Evolutionary conservation across 2,888 invertebrate genomes (phyloP).

Genomic region (Mesodorylaimus sp.): DNA sequence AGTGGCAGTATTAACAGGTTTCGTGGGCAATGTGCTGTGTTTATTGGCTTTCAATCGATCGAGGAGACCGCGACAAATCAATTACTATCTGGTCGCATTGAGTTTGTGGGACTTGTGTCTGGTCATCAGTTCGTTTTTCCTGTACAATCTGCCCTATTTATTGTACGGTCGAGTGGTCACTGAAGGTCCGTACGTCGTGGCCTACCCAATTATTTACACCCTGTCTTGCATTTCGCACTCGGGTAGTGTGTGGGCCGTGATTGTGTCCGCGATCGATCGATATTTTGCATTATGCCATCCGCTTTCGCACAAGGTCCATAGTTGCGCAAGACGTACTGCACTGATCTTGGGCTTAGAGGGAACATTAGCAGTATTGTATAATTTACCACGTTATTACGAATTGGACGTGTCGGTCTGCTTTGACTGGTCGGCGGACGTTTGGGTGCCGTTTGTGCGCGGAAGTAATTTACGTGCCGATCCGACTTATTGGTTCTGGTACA

Average conservation of each 20-base stretch:
- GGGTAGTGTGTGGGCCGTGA: neutral
- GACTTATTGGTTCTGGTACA: neutral
- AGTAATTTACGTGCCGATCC: neutral
- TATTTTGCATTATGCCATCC: constrained; percentile 2
- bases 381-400: neutral
- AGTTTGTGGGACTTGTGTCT: neutral
- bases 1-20: neutral
- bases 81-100: neutral
- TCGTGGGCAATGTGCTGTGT: neutral
- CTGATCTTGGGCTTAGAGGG: neutral
- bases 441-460: neutral
- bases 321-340: neutral
- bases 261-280: neutral
- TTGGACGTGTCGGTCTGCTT: neutral
- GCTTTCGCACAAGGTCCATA: neutral
- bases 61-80: neutral
- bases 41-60: neutral
- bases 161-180: neutral
- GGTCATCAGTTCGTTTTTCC: neutral
- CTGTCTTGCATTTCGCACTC: neutral
- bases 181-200: neutral
- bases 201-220: neutral
- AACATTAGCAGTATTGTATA: neutral
- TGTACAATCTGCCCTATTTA: neutral
- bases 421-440: neutral